phyloP scores from a whole-genome alignment of 2,113 vertebrate species.

The Azemiops feae region DNA sequence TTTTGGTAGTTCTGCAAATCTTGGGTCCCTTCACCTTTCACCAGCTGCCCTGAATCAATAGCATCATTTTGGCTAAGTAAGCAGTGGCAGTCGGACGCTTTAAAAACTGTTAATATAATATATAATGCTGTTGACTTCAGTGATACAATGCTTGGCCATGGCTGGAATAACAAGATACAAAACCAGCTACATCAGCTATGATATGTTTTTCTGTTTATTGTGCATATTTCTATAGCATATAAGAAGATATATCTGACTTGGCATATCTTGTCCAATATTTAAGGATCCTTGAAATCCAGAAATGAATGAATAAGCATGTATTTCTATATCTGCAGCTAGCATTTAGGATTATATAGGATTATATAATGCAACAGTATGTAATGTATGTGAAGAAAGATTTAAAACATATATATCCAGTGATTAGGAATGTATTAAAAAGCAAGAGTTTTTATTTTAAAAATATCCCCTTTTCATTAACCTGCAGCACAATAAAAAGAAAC shows the following conservation, averaged over 20 bases:
- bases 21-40: background rate
- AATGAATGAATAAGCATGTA: constrained; percentile 22
- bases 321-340: background rate
- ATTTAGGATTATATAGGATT: background rate
- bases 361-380: background rate
- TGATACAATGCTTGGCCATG: background rate
- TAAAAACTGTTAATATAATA: background rate
- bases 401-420: background rate
- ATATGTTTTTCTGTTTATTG: constrained; percentile 3
- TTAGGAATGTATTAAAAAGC: background rate
- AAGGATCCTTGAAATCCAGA: accelerated
- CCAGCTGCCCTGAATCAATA: background rate
- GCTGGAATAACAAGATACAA: background rate
- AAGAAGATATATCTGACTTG: background rate
- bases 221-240: background rate
- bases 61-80: background rate
- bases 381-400: background rate
- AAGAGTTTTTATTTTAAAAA: background rate
- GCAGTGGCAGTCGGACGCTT: background rate
- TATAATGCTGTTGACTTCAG: background rate
- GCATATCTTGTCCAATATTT: constrained; percentile 9
- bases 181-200: background rate
- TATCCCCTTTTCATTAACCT: background rate
- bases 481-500: background rate
- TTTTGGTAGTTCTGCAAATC: background rate